A percentile compares a stretch with the other conserved stretches of the same genome.
These are phyloP conservation scores for Dicycla oo DNA, from an alignment of 2,888 invertebrate species.

Conservation along the genomic window DNA sequence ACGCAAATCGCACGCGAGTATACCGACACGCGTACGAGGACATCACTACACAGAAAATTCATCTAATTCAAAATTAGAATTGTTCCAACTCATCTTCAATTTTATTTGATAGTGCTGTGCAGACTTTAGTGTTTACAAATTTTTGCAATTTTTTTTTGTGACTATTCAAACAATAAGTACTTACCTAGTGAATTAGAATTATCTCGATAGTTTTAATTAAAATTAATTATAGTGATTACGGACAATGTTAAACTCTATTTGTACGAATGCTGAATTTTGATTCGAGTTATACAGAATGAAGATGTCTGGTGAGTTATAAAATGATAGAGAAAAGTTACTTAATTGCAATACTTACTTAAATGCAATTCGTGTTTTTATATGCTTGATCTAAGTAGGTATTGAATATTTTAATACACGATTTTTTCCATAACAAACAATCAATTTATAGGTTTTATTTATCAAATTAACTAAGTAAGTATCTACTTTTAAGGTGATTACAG, in stretches of 20 bases:
- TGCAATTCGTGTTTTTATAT: not conserved
- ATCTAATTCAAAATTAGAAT: conserved; percentile 57
- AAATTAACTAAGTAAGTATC: too few relatives aligned
- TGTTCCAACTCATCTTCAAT: conserved; percentile 25
- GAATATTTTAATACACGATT: not conserved
- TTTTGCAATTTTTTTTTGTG: conserved; percentile 22
- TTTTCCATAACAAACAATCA: not conserved
- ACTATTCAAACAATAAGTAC: conserved; percentile 13
- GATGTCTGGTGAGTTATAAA: conserved; percentile 84
- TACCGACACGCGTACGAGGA: conserved; percentile 67
- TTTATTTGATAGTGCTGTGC: conserved; percentile 48
- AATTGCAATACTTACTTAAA: not conserved
- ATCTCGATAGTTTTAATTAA: conserved; percentile 18
- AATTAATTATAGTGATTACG: conserved; percentile 45
- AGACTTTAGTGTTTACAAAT: conserved; percentile 46
- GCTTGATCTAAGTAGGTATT: not conserved
- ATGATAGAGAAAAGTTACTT: not conserved
- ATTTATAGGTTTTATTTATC: not conserved
- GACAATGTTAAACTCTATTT: conserved; percentile 61
- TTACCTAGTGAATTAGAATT: conserved; percentile 48
- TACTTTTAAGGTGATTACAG: conserved; percentile 21
- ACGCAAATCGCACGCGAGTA: conserved; percentile 68
- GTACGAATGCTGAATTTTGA: conserved; percentile 77
- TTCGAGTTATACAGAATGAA: conserved; percentile 83
- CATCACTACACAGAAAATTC: conserved; percentile 64